Evolutionary conservation across 2,888 invertebrate species (phyloP).

Genomic region (Apodemia zela): DNA sequence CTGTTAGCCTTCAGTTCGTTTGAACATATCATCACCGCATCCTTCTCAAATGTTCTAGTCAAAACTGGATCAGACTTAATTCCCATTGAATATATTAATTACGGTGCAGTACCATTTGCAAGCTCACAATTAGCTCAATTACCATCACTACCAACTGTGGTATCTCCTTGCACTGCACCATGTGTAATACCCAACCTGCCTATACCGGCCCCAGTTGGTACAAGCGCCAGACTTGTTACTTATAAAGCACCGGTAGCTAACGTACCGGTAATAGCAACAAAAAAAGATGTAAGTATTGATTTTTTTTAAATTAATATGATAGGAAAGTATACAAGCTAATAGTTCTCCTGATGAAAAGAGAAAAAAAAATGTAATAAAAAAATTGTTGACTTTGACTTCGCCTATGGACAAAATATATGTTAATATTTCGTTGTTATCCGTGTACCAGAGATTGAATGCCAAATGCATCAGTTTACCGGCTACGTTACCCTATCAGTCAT

Average conservation of each 20-base stretch:
- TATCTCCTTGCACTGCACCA: constrained; percentile 55
- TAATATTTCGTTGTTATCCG: too few relatives aligned
- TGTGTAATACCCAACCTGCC: constrained; percentile 51
- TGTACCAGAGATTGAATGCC: too few relatives aligned
- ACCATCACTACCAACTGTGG: constrained; percentile 39
- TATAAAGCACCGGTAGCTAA: constrained; percentile 47
- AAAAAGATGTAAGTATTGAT: constrained; percentile 48
- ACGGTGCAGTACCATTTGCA: constrained; percentile 42
- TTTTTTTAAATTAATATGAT: background rate
- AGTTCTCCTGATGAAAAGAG: too few relatives aligned
- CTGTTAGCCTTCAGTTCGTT: constrained; percentile 40
- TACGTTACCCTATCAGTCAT: too few relatives aligned
- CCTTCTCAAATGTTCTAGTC: constrained; percentile 62
- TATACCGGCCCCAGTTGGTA: constrained; percentile 39
- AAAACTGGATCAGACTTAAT: constrained; percentile 45
- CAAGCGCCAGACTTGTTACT: constrained; percentile 47
- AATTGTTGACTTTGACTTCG: too few relatives aligned
- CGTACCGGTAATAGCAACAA: constrained; percentile 48
- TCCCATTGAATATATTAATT: constrained; percentile 50
- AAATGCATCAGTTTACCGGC: too few relatives aligned
- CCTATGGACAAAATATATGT: too few relatives aligned
- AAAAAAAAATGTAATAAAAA: too few relatives aligned
- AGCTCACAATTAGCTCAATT: constrained; percentile 47
- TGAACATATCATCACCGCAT: constrained; percentile 40
- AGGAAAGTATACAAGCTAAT: too few relatives aligned